Conservation (phyloP, 2,797 vertebrate species). For the Heteromormyrus szaboi region DNA sequence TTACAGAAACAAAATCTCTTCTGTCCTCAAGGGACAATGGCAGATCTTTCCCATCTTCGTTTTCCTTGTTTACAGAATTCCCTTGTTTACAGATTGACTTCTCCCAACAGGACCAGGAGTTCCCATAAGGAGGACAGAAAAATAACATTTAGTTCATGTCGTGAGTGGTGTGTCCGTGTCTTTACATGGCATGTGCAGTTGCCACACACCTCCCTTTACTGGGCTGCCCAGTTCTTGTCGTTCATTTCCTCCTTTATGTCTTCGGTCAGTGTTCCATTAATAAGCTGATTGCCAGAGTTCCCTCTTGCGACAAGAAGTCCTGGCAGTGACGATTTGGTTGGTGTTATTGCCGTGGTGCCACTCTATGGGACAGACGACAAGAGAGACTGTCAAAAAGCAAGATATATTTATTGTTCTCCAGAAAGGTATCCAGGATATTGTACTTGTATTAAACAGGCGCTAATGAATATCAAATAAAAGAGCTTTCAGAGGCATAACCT, state of each 20-base stretch:
- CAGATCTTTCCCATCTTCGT: slow-evolving; percentile 39
- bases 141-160: slow-evolving; percentile 69
- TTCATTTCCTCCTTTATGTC: slow-evolving; percentile 31
- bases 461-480: neutral
- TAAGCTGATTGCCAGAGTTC: slow-evolving; percentile 70
- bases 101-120: slow-evolving; percentile 74
- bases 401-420: neutral
- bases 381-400: slow-evolving; percentile 21
- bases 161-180: slow-evolving; percentile 84
- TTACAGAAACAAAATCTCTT: slow-evolving; percentile 89
- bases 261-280: slow-evolving; percentile 70
- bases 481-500: neutral
- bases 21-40: slow-evolving; percentile 62
- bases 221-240: slow-evolving; percentile 16
- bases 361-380: slow-evolving; percentile 46
- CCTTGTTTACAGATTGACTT: slow-evolving; percentile 48
- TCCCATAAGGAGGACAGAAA: slow-evolving; percentile 61
- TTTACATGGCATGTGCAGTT: slow-evolving; percentile 98
- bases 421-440: neutral
- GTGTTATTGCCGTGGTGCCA: slow-evolving; percentile 41
- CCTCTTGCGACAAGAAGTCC: slow-evolving; percentile 72
- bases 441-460: neutral
- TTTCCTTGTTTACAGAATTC: slow-evolving; percentile 31
- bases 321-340: slow-evolving; percentile 64
- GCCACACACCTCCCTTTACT: slow-evolving; percentile 26